Base-by-base conservation (phyloP, 2,113 vertebrate genomes). In the Saguinus imperator region DNA sequence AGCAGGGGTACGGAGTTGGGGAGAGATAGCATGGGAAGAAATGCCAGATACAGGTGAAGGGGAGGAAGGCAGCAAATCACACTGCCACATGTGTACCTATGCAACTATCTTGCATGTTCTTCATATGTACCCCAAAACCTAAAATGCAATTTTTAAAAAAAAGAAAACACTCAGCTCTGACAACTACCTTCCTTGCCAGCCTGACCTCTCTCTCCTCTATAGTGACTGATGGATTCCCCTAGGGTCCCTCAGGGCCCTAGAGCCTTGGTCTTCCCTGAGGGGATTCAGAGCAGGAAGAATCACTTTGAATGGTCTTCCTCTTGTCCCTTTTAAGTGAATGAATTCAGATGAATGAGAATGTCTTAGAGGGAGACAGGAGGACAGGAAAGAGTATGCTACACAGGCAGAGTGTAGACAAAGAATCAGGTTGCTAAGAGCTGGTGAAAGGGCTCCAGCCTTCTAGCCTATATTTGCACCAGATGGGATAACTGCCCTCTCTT, bases 251-350 rank as follows among this genome's bases (percentile, higher is more conserved):
- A 73, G 14, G n/a, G 9, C 45, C n/a, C 64, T 32, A 16, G 57
- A 76, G 50, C 32, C 61, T 4, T 23, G 4, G 6, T 2, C 29
- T 77, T 61, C 21, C 45, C 79, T 25, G 3, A 6, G 32, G 25
- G 50, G 13, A 72, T 21, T 13, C 21, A 50, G 25, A 87, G 70
- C 37, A 55, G 43, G 40, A 88, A 93, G 90, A 83, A 29, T 61
- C 55, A 70, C 37, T 87, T 70, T 52, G 37, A 88, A 57, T 48
- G 64, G 29, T 32, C 43, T 40, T 61, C 55, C 16, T 80, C 61
- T 83, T 57, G 27, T 64, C 27, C 27, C 61, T 81, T 92, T 88
- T 85, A 89, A 79, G 80, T 40, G 70, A 96, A 79, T 92, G 55
- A 95, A 35, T 66, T 89, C 80, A 75, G 68, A 86, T 66, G 37